These are phyloP conservation scores for Phyllostomus discolor DNA, from an alignment of 2,113 vertebrate genomes.

Conservation along the genomic window DNA sequence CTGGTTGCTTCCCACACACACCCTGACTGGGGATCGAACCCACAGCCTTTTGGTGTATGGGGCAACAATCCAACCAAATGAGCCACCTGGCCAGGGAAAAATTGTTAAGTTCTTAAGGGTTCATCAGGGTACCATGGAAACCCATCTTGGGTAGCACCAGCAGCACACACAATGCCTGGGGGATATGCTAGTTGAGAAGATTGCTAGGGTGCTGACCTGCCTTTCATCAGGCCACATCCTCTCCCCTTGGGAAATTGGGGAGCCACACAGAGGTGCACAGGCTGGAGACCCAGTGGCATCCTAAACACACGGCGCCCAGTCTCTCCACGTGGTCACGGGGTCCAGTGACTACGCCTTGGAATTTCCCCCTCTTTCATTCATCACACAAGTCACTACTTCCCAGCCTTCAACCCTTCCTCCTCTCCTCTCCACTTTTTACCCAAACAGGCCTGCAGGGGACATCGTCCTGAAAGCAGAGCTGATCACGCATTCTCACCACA, in stretches of 20 bases:
- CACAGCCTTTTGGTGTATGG: no score
- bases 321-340: not conserved
- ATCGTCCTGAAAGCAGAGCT: not conserved
- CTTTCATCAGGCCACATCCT: not conserved
- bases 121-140: not conserved
- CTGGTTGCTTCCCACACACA: no score
- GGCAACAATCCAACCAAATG: no score
- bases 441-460: not conserved
- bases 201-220: not conserved
- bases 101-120: not conserved
- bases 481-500: not conserved
- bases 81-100: not conserved
- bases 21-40: no score
- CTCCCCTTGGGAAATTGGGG: not conserved
- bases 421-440: not conserved
- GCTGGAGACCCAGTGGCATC: not conserved
- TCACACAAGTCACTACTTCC: accelerated
- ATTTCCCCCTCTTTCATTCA: not conserved
- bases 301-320: accelerated
- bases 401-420: not conserved
- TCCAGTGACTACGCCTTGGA: not conserved
- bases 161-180: no score
- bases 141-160: not conserved
- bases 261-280: not conserved
- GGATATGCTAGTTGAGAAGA: not conserved